Base-by-base conservation (phyloP, 1,140 invertebrate species). In the Tetragnatha versicolor region DNA sequence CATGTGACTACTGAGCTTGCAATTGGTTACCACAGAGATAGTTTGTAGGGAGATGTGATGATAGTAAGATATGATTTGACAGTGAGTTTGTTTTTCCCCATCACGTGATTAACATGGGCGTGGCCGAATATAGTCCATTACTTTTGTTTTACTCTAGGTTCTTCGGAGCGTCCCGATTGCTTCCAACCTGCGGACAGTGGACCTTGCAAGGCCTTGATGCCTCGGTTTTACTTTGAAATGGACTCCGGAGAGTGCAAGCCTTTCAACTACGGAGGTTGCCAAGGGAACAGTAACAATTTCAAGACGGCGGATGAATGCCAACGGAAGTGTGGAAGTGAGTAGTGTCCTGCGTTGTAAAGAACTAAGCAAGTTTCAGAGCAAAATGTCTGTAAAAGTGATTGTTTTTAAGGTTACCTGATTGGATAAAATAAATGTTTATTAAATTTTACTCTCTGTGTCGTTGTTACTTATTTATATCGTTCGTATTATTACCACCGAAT, bases 181-280 rank as follows among this genome's bases (percentile, higher is more conserved):
- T 10, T 9, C 20, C 20, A 22, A 27, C 20, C 22, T 7, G 27
- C 7, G 20, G 49, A 20, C 5, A 9, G 2, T 0, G 49, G 49
- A 53, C 49, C 49, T 0, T 53, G 49, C 22, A 25, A 6, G 22
- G 49, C 2, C 27, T 0, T 22, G 22, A 25, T 22, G 7, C 49
- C 0, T 6, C 4, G 49, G 3, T 53, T 4, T 1, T 53, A 25
- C 49, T 53, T 20, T 84, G 86, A 33, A 96, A 94, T 25, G 49
- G 20, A 53, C 17, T 25, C 49, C 0, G 49, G 49, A 20, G 9
- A 53, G 20, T 53, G 49, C 20, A 25, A 53, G 20, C 3, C 5
- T 0, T 53, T 53, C 22, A 25, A 3, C 0, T 53, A 53, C 1
- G 49, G 49, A 2, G 49, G 49, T 6, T 53, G 49, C 7, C 6